A percentile compares a stretch with the other conserved stretches of the same genome.
Conservation (phyloP, 2,797 vertebrate genomes). For the Platyrinchus mystaceus region DNA sequence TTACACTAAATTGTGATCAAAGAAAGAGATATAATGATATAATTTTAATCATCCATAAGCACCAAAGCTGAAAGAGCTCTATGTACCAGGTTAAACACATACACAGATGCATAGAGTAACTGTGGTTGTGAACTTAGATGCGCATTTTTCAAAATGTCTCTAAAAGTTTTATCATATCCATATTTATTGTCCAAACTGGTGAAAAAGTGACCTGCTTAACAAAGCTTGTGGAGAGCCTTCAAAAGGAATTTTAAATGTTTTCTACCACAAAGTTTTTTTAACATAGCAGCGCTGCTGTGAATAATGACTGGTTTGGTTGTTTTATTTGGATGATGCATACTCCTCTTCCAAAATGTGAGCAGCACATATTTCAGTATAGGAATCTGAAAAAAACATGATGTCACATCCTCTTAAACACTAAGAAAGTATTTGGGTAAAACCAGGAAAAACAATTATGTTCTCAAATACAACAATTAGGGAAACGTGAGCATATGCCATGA, state of each 20-base stretch:
- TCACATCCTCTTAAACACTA: neutral
- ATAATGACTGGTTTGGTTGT: neutral
- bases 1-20: conserved; percentile 67
- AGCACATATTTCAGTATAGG: neutral
- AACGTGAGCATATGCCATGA: neutral
- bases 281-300: neutral
- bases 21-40: conserved; percentile 58
- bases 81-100: neutral
- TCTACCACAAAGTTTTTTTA: neutral
- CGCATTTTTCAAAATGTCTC: neutral
- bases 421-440: neutral
- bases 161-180: neutral
- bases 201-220: neutral
- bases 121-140: neutral
- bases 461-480: neutral
- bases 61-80: conserved; percentile 20
- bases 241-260: neutral
- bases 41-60: conserved; percentile 64
- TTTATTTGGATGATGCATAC: rapidly evolving
- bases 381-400: neutral
- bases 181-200: neutral
- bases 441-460: neutral
- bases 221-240: neutral
- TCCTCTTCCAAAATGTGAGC: neutral
- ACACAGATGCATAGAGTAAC: neutral